These are phyloP conservation scores for Arrhamphus sclerolepis DNA, from an alignment of 2,797 vertebrate genomes.

Conservation along the genomic window DNA sequence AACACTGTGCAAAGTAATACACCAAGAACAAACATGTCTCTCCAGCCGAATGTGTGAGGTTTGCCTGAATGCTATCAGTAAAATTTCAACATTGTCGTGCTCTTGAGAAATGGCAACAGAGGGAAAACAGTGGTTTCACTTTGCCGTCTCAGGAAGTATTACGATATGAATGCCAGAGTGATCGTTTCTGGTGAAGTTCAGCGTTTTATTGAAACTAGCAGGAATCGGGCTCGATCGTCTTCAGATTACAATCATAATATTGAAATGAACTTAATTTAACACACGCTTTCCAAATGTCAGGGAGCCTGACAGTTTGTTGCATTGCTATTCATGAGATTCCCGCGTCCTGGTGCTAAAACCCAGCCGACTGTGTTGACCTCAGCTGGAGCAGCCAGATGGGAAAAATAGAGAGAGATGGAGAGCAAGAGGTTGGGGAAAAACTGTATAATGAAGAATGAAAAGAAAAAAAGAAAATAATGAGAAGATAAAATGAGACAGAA, in stretches of 20 bases:
- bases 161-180: not conserved
- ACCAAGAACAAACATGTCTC: not conserved
- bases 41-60: slow-evolving; percentile 18
- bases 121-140: not conserved
- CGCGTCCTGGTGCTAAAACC: slow-evolving; percentile 33
- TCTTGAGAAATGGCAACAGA: not conserved
- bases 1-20: slow-evolving; percentile 13
- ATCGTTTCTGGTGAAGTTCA: not conserved
- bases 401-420: slow-evolving; percentile 6
- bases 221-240: not conserved
- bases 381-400: slow-evolving; percentile 55
- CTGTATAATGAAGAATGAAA: slow-evolving; percentile 42
- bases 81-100: slow-evolving; percentile 14
- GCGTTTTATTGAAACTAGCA: slow-evolving; percentile 7
- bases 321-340: slow-evolving; percentile 84
- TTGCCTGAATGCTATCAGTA: slow-evolving; percentile 6
- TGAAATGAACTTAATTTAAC: slow-evolving; percentile 49
- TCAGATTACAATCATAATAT: slow-evolving; percentile 44
- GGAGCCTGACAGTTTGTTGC: slow-evolving; percentile 29
- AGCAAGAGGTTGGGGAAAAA: slow-evolving; percentile 5
- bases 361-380: slow-evolving; percentile 51
- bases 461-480: slow-evolving; percentile 55
- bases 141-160: not conserved
- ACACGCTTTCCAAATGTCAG: slow-evolving; percentile 57
- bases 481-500: slow-evolving; percentile 51